Conservation (phyloP, 2,888 invertebrate species). For the Heteropelma amictum region DNA sequence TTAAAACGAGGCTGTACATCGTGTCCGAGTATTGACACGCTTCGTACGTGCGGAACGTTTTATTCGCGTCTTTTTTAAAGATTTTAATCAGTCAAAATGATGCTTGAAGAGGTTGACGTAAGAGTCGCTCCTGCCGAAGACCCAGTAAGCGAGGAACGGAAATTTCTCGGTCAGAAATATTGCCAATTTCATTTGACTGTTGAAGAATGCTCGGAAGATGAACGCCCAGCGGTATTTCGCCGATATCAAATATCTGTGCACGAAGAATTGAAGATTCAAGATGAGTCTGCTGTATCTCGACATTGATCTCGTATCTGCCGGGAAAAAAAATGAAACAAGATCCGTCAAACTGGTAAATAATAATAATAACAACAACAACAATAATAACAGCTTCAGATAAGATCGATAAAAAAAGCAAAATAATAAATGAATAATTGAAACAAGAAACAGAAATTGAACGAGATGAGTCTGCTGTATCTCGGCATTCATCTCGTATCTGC, state of each 20-base stretch:
- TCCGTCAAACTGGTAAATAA: background rate
- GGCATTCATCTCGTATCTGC: conserved; percentile 67
- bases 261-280: conserved; percentile 72
- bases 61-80: background rate
- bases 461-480: conserved; percentile 71
- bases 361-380: background rate
- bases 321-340: conserved; percentile 3
- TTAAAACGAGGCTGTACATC: no score
- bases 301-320: conserved; percentile 66
- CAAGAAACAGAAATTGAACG: no score
- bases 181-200: conserved; percentile 81
- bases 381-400: background rate
- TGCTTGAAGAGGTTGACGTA: conserved; percentile 80
- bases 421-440: background rate
- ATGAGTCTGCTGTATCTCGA: conserved; percentile 72
- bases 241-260: conserved; percentile 73
- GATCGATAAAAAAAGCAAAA: background rate
- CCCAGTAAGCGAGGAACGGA: conserved; percentile 85
- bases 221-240: conserved; percentile 70
- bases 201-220: conserved; percentile 82
- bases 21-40: no score
- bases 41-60: background rate
- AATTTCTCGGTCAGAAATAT: conserved; percentile 83
- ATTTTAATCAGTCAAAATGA: conserved; percentile 60
- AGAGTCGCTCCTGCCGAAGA: conserved; percentile 82